Evolutionary conservation across 2,797 vertebrate genomes (phyloP), one percentile per base, ranked within the genome.

Genomic region (Gouania willdenowi): DNA sequence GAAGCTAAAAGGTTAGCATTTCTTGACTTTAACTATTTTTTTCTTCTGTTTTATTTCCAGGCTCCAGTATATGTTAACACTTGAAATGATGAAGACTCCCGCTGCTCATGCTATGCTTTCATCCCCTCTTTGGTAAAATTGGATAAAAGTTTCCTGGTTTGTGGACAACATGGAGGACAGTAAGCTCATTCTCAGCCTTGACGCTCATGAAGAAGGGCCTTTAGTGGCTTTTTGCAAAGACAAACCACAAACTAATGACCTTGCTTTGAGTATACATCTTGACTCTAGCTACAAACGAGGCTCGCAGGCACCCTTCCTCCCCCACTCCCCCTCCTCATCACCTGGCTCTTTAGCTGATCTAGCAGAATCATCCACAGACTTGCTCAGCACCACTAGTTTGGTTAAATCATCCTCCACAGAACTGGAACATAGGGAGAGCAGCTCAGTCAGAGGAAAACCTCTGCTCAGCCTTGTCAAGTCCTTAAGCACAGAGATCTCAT

Each of bases 401-500:
- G 86, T 89, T 25, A 90, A 90, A 60, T 89, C 88, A 8, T 70
- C 82, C 21, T 90, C 86, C 3, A 82, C 79, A 0, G 89, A 90
- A 31, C 71, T 87, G 4, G 78, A 88, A 12, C 45, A 70, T 1
- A 73, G 60, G 19, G 84, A 89, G 23, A 36, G 57, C 26, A 26
- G 66, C 66, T 76, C 41, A 5, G 54, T 42, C 1, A 71, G 64
- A 35, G 51, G 75, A 21, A 87, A 81, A 38, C 77, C 90, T 3
- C 63, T 88, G 8, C 77, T 91, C 30, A 89, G 81, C 63, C 75
- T 91, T 3, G 90, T 91, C 49, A 91, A 87, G 62, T 91, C 91
- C 15, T 75, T 89, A 24, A 90, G 88, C 36, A 88, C 88, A 0
- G 89, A 92, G 66, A 90, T 89, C 8, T 88, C 88, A 20, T 71